Evolutionary conservation across 1,140 invertebrate species (phyloP).

Genomic region (Papilio machaon): DNA sequence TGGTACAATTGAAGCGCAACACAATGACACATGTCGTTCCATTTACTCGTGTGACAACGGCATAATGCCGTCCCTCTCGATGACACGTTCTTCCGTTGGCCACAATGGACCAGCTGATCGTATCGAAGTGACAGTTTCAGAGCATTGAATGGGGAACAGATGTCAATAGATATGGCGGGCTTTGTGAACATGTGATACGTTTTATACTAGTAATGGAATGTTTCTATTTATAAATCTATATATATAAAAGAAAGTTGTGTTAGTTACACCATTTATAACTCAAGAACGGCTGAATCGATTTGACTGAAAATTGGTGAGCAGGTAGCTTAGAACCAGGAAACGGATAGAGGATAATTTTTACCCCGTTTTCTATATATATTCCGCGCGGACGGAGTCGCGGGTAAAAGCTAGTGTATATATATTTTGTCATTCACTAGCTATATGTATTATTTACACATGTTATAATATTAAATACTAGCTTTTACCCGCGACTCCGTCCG

Average conservation of each 20-base stretch:
- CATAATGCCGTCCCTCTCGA: constrained; percentile 68
- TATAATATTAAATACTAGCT: too few relatives aligned
- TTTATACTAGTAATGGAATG: neutral
- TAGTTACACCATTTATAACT: too few relatives aligned
- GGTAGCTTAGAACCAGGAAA: too few relatives aligned
- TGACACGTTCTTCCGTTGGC: constrained; percentile 71
- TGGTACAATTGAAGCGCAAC: constrained; percentile 68
- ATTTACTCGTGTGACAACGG: constrained; percentile 62
- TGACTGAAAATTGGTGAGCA: too few relatives aligned
- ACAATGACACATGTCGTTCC: constrained; percentile 69
- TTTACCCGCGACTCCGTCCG: too few relatives aligned
- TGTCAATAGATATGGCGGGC: constrained; percentile 52
- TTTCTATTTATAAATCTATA: neutral
- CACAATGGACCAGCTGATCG: constrained; percentile 56
- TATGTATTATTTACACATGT: neutral
- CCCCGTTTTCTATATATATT: too few relatives aligned
- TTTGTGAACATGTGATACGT: constrained; percentile 32
- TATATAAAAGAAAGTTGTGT: too few relatives aligned
- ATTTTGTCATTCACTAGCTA: neutral
- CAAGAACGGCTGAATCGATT: too few relatives aligned
- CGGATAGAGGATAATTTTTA: too few relatives aligned
- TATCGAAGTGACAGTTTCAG: constrained; percentile 61
- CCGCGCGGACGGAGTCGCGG: too few relatives aligned
- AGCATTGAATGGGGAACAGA: constrained; percentile 47
- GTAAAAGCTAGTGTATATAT: too few relatives aligned